Percentiles rank a stretch among this genome's conserved stretches.
phyloP scores from a whole-genome alignment of 2,113 vertebrate genomes.

The Pterophyllum scalare region DNA sequence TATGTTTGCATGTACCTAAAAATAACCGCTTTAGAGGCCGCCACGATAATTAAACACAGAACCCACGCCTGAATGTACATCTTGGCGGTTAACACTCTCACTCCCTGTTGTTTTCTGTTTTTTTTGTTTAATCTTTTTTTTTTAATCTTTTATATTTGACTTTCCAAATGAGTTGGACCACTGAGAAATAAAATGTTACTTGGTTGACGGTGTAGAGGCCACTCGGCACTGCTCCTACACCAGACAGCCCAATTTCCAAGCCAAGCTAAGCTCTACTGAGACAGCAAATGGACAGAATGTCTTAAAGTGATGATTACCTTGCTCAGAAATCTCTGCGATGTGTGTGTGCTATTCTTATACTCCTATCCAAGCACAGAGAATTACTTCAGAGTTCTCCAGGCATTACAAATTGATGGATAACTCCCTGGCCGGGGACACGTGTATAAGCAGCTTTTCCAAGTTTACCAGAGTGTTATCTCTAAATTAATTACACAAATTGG shows the following conservation, averaged over 20 bases:
- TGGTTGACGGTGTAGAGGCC: conserved; percentile 17
- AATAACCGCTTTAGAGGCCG: not conserved
- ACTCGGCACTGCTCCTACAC: conserved; percentile 8
- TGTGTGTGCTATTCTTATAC: conserved; percentile 30
- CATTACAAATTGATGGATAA: conserved; percentile 57
- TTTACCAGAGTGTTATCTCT: conserved; percentile 33
- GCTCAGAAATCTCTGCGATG: not conserved
- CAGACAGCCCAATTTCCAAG: conserved; percentile 29
- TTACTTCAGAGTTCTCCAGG: conserved; percentile 38
- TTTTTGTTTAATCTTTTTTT: not conserved
- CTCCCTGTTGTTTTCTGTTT: not conserved
- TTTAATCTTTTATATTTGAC: not conserved
- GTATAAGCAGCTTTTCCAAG: conserved; percentile 10
- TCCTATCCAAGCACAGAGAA: conserved; percentile 40
- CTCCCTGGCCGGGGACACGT: conserved; percentile 2
- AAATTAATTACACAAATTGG: conserved; percentile 30
- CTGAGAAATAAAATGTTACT: conserved; percentile 23
- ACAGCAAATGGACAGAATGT: conserved; percentile 57
- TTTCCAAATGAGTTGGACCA: conserved; percentile 7
- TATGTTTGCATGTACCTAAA: not conserved
- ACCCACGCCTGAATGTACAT: not conserved
- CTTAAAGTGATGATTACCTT: conserved; percentile 44
- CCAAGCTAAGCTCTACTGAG: conserved; percentile 37
- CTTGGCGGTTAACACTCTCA: not conserved
- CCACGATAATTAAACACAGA: not conserved